Base-by-base conservation (phyloP, 1,140 invertebrate genomes). In the Drosophila lini region DNA sequence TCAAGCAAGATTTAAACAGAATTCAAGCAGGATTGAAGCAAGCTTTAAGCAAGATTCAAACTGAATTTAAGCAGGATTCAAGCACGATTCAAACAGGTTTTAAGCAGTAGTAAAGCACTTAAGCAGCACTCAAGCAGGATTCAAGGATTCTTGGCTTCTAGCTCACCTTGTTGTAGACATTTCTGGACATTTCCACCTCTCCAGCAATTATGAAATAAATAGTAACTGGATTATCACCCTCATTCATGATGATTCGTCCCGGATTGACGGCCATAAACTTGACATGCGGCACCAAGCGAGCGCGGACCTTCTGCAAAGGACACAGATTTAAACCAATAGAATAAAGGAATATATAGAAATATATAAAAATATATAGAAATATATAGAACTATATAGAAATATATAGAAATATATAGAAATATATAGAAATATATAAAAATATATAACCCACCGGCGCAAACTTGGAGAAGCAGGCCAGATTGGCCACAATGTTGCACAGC, bases 131-230 rank as follows among this genome's bases (percentile, higher is more conserved):
- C 25, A 28, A 28, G 25, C 25, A 28, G 44, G 11, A 22, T 15
- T 15, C 19, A 22, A 6, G 5, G 11, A 45, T 9, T 19, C 1
- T 3, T 0, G 44, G 6, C 11, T 28, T 28, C 5, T 28, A 25
- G 6, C 47, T 32, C 9, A 86, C 83, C 53, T 78, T 88, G 9
- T 74, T 74, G 9, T 50, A 74, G 4, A 83, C 5, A 13, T 16
- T 40, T 32, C 67, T 86, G 7, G 38, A 60, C 64, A 82, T 77
- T 58, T 88, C 83, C 16, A 86, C 62, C 16, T 86, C 83, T 0
- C 83, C 83, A 13, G 83, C 64, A 10, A 88, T 34, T 25, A 86
- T 55, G 28, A 86, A 86, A 10, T 86, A 86, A 1, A 86, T 41
- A 3, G 32, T 60, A 1, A 88, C 22, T 0, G 83, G 83, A 2